These are phyloP conservation scores for Cochlearius cochlearius DNA, from an alignment of 2,113 vertebrate species.

Conservation along the genomic window DNA sequence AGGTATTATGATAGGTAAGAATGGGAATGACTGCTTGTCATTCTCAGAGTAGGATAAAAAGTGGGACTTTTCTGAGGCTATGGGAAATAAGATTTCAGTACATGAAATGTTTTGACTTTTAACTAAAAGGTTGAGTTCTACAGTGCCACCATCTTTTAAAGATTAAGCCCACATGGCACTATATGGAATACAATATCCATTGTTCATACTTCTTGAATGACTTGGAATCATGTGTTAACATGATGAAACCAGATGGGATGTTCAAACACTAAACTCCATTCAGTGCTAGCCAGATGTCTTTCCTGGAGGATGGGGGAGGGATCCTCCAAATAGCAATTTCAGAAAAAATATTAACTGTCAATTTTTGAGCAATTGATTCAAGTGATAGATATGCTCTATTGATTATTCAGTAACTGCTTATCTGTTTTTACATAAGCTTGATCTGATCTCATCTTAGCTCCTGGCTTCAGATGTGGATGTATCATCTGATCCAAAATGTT, in stretches of 20 bases:
- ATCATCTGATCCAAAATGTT: neutral
- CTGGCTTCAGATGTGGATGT: neutral
- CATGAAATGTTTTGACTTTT: neutral
- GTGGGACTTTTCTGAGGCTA: neutral
- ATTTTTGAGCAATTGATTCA: neutral
- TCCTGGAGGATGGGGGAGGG: conserved; percentile 12
- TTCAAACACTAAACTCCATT: conserved; percentile 48
- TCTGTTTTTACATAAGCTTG: neutral
- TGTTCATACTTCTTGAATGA: conserved; percentile 58
- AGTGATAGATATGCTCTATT: neutral
- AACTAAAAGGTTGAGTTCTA: neutral
- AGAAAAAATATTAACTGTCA: neutral
- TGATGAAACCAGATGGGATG: conserved; percentile 60
- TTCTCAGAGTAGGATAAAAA: neutral
- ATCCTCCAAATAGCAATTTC: neutral
- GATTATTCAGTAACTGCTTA: neutral
- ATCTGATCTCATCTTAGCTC: neutral
- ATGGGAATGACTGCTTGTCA: neutral
- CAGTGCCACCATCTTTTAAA: conserved; percentile 43
- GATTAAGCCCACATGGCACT: conserved; percentile 45
- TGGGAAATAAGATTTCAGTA: neutral
- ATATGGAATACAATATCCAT: conserved; percentile 50
- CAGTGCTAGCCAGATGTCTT: conserved; percentile 51
- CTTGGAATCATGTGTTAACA: conserved; percentile 56
- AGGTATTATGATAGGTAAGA: neutral